These are phyloP conservation scores for Perca schrenkii DNA, from an alignment of 2,113 vertebrate species.

Conservation along the genomic window DNA sequence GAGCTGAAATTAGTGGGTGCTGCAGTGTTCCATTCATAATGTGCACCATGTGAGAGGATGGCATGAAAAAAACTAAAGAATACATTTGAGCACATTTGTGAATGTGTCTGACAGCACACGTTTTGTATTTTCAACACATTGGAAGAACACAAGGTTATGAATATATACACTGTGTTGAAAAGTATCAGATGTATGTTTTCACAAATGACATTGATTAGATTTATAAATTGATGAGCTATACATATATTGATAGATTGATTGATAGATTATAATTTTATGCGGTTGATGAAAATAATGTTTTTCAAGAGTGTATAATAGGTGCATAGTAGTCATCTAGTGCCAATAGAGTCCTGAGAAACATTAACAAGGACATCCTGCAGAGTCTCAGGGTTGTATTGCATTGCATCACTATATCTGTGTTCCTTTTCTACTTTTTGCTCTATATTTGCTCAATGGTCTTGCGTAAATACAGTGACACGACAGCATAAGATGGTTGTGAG, in stretches of 20 bases:
- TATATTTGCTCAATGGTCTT: neutral
- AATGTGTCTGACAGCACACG: neutral
- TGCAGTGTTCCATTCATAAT: neutral
- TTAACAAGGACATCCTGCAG: neutral
- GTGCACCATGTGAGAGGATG: neutral
- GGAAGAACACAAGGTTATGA: neutral
- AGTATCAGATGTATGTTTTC: constrained; percentile 1
- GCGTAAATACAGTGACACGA: neutral
- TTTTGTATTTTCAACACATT: neutral
- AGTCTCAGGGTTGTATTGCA: neutral
- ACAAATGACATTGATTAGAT: neutral
- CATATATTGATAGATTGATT: too few relatives aligned
- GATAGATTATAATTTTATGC: too few relatives aligned
- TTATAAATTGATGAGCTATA: too few relatives aligned
- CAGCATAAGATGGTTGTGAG: neutral
- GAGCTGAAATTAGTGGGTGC: neutral
- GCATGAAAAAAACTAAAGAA: neutral
- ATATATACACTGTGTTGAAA: neutral
- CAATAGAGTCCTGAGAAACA: neutral
- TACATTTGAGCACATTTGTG: neutral
- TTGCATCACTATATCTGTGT: neutral
- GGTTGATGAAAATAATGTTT: neutral
- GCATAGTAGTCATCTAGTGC: neutral
- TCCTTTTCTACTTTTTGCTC: neutral
- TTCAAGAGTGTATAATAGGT: neutral